A percentile compares a stretch with the other conserved stretches of the same genome.
Conservation (phyloP, 2,888 invertebrate species). For the Plebejus melissa region DNA sequence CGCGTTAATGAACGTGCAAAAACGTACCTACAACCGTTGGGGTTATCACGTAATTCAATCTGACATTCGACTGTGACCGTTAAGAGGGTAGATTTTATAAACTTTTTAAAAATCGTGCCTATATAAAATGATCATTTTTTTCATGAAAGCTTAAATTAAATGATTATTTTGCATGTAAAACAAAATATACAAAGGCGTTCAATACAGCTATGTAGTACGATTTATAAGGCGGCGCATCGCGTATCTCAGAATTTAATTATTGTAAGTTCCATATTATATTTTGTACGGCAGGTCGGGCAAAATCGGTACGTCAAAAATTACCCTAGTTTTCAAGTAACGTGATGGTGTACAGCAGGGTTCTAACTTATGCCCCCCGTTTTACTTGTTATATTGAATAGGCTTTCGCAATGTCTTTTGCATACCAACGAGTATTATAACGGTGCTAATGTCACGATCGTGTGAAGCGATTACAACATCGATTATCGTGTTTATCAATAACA, state of each 20-base stretch:
- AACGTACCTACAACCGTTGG: slow-evolving; percentile 1
- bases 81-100: neutral
- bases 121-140: no score
- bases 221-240: no score
- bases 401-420: slow-evolving; percentile 12
- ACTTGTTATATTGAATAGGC: neutral
- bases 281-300: neutral
- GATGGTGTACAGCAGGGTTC: neutral
- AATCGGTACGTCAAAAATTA: neutral
- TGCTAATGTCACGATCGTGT: slow-evolving; percentile 31
- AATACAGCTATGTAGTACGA: no score
- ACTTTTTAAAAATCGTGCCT: neutral
- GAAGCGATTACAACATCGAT: slow-evolving; percentile 28
- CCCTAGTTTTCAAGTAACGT: neutral
- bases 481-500: slow-evolving; percentile 26
- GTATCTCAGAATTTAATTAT: no score
- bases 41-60: neutral
- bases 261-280: no score
- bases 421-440: slow-evolving; percentile 29
- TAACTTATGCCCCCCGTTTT: neutral
- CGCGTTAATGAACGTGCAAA: slow-evolving; percentile 10
- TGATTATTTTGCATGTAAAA: no score
- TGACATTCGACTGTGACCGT: neutral
- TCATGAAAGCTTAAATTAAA: no score
- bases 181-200: no score